A percentile compares a stretch with the other conserved stretches of the same genome.
phyloP scores from a whole-genome alignment of 2,888 invertebrate genomes.

The Watsonalla binaria region DNA sequence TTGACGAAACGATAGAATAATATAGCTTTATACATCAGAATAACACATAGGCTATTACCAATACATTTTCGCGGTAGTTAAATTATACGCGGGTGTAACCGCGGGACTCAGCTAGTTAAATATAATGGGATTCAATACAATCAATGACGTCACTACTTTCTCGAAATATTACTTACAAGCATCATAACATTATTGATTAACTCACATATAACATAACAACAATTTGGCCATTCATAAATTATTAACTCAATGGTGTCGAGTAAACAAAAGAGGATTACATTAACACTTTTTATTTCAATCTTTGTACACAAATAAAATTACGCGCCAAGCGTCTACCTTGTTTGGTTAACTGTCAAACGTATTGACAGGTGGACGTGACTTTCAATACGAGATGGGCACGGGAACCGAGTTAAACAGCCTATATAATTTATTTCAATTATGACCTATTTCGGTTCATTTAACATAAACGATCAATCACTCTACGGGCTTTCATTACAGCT shows the following conservation, averaged over 20 bases:
- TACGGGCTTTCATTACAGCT: not conserved
- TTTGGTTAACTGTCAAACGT: conserved; percentile 58
- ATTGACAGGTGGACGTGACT: conserved; percentile 35
- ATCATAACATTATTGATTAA: too few species aligned
- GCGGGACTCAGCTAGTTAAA: too few species aligned
- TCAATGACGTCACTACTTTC: too few species aligned
- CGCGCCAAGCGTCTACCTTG: conserved; percentile 22
- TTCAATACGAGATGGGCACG: not conserved
- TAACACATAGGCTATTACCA: too few species aligned
- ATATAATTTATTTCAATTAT: conserved; percentile 1
- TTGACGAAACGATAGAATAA: too few species aligned
- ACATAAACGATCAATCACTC: conserved; percentile 1
- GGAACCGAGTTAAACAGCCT: not conserved
- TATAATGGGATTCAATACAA: too few species aligned
- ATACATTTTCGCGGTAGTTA: too few species aligned
- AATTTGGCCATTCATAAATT: conserved; percentile 11
- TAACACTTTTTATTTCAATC: conserved; percentile 6
- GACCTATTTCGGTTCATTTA: not conserved
- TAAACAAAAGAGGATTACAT: not conserved
- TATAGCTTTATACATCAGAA: too few species aligned
- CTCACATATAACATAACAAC: too few species aligned
- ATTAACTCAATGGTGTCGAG: conserved; percentile 8
- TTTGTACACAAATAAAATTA: conserved; percentile 13
- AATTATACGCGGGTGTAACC: too few species aligned
- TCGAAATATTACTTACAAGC: too few species aligned